Base-by-base conservation (phyloP, 2,797 vertebrate species). In the Cyprinella venusta region DNA sequence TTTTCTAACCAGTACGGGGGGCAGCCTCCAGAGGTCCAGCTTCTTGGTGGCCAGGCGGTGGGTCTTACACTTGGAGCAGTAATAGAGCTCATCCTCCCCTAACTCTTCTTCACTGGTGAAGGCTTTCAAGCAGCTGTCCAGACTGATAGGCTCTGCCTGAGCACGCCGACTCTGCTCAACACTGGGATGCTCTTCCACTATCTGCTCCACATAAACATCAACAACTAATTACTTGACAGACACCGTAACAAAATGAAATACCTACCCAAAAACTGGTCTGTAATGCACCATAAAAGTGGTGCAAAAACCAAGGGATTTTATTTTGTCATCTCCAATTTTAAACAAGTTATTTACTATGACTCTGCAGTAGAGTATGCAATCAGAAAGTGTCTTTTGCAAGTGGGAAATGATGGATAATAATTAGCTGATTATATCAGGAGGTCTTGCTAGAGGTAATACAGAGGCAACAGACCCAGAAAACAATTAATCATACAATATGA, bases 21-120 rank as follows among this genome's bases (percentile, higher is more conserved):
- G 98, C 76, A 99, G 96, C 82, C 98, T 97, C 98, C 98, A 99
- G 50, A 99, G 96, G 90, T 99, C 98, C 91, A 99, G 94, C 86
- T 99, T 99, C 93, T 99, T 99, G 81, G 97, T 99, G 90, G 98
- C 98, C 88, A 99, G 90, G 54, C 98, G 95, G 86, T 99, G 98
- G 6, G 96, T 97, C 91, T 97, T 97, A 91, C 98, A 99, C 91
- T 99, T 99, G 89, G 98, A 99, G 90, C 98, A 99, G 92, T 98
- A 98, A 92, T 99, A 99, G 91, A 99, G 97, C 90, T 99, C 98
- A 16, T 99, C 97, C 86, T 99, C 98, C 0, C 98, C 98, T 59
- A 99, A 93, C 81, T 99, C 97, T 78, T 99, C 98, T 91, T 99
- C 98, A 0, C 94, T 96, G 89, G 98, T 99, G 93, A 99, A 99